These are phyloP conservation scores for Campylorhamphus procurvoides DNA, from an alignment of 2,113 vertebrate genomes.

Conservation along the genomic window DNA sequence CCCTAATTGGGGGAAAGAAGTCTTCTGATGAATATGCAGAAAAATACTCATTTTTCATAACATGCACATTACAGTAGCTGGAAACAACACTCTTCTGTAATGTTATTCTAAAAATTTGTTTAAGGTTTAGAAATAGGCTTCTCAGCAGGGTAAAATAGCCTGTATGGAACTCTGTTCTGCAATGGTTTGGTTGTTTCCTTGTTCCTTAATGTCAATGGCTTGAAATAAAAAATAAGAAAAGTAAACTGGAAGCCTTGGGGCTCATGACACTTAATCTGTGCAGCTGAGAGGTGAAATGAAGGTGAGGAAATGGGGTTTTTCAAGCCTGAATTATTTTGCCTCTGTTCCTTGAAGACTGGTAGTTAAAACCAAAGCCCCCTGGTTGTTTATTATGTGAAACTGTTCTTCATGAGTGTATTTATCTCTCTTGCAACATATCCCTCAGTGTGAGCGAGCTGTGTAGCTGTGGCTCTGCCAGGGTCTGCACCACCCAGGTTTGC, in stretches of 20 bases:
- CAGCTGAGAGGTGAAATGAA: not conserved
- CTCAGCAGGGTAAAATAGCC: not conserved
- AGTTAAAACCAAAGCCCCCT: not conserved
- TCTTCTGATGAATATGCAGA: not conserved
- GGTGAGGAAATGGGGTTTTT: not conserved
- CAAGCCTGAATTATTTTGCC: not conserved
- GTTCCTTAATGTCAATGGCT: not conserved
- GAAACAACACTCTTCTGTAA: not conserved
- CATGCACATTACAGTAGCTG: not conserved
- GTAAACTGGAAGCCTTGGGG: not conserved
- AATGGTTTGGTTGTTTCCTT: not conserved
- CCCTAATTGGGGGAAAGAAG: not conserved
- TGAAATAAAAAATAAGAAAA: not conserved
- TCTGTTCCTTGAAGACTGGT: not conserved
- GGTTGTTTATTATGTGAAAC: not conserved
- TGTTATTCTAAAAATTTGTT: not conserved
- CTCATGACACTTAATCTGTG: not conserved
- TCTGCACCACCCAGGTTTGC: not conserved
- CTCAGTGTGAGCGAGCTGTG: not conserved
- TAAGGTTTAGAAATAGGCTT: not conserved
- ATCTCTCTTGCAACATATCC: accelerated
- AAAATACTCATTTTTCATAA: not conserved
- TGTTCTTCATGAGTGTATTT: not conserved
- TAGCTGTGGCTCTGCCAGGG: not conserved
- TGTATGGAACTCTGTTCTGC: not conserved